phyloP scores from a whole-genome alignment of 2,113 vertebrate genomes.

The Sylvietta virens region DNA sequence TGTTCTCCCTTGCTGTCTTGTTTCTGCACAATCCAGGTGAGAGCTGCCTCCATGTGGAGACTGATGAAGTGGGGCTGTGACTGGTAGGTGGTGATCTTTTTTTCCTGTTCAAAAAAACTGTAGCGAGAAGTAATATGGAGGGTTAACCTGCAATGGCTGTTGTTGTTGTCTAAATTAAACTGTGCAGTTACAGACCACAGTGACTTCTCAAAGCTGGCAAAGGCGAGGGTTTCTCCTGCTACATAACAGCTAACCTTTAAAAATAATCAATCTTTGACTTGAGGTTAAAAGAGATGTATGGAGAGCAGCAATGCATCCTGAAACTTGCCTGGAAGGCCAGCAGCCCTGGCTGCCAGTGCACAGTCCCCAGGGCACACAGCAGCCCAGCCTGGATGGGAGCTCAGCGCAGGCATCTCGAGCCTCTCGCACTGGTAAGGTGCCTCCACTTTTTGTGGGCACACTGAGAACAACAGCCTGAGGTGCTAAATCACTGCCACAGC shows the following conservation, averaged over 20 bases:
- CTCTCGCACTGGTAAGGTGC: not conserved
- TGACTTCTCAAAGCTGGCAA: not conserved
- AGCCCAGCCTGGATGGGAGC: not conserved
- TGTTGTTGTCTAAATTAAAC: not conserved
- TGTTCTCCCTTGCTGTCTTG: not conserved
- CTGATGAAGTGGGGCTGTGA: not conserved
- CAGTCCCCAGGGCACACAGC: not conserved
- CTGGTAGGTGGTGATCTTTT: not conserved
- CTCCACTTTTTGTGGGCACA: not conserved
- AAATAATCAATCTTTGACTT: constrained; percentile 11
- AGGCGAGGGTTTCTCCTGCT: not conserved
- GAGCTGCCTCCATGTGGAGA: not conserved
- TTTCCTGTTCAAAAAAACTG: not conserved
- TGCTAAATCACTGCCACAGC: not conserved
- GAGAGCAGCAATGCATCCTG: not conserved
- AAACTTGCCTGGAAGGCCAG: not conserved
- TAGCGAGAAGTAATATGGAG: not conserved
- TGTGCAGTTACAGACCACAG: not conserved
- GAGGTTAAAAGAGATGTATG: not conserved
- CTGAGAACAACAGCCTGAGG: not conserved
- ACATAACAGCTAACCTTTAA: constrained; percentile 32
- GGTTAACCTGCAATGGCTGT: not conserved
- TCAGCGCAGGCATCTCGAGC: accelerated
- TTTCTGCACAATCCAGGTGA: not conserved
- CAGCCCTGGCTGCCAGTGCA: not conserved